phyloP scores from a whole-genome alignment of 2,113 vertebrate species.

The Cyanocitta stelleri region DNA sequence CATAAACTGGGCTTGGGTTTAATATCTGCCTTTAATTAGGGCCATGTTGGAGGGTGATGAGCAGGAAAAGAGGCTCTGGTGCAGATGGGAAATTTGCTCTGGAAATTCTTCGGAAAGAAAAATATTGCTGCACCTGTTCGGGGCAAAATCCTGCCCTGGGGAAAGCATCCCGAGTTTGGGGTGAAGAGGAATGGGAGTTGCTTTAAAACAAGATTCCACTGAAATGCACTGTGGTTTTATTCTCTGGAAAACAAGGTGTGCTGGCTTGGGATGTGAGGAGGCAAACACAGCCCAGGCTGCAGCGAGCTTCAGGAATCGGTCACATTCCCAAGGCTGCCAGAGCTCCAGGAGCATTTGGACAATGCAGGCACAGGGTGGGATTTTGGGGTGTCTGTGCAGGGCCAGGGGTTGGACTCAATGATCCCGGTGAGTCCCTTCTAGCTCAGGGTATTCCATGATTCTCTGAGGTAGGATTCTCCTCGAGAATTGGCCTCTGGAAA shows the following conservation, averaged over 20 bases:
- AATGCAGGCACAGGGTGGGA: rapidly evolving
- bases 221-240: not conserved
- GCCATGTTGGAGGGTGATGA: not conserved
- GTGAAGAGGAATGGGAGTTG: slow-evolving; percentile 14
- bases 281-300: not conserved
- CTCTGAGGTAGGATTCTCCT: not conserved
- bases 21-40: slow-evolving; percentile 6
- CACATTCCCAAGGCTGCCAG: not conserved
- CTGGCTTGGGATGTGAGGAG: slow-evolving; percentile 5
- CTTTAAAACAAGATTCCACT: slow-evolving; percentile 32
- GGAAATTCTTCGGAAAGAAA: not conserved
- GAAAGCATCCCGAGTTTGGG: not conserved
- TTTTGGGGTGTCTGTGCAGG: not conserved
- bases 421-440: not conserved
- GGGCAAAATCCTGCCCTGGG: not conserved
- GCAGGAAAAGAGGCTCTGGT: not conserved
- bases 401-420: rapidly evolving
- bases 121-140: slow-evolving; percentile 44
- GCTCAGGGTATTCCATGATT: not conserved
- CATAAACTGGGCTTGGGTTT: not conserved
- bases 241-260: slow-evolving; percentile 15
- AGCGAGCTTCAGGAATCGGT: not conserved
- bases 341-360: not conserved
- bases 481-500: not conserved
- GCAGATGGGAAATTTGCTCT: not conserved